These are phyloP conservation scores for Drosophila melanocephala DNA, from an alignment of 2,888 invertebrate species.

Conservation along the genomic window DNA sequence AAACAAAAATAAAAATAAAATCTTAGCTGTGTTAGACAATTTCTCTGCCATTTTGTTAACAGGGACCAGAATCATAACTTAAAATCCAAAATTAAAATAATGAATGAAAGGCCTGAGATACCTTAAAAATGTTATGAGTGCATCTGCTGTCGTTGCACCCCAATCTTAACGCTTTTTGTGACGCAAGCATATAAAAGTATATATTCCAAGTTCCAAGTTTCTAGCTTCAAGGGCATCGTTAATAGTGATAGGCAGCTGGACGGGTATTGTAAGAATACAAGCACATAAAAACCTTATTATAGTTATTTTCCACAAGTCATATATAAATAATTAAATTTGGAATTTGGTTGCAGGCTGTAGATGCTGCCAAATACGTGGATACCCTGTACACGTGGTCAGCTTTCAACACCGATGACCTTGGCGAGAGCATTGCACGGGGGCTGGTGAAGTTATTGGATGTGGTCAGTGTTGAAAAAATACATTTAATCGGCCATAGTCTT, in stretches of 20 bases:
- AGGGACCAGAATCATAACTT: not conserved
- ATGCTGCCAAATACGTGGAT: slow-evolving; percentile 82
- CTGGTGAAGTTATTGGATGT: slow-evolving; percentile 75
- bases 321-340: not conserved
- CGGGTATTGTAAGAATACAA: not conserved
- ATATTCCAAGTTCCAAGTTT: not conserved
- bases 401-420: slow-evolving; percentile 84
- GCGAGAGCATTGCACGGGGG: slow-evolving; percentile 76
- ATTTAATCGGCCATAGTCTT: slow-evolving; percentile 85
- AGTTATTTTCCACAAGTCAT: not conserved
- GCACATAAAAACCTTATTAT: not conserved
- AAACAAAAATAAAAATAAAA: too few relatives aligned
- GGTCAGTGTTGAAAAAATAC: slow-evolving; percentile 79
- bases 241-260: not conserved
- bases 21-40: not conserved
- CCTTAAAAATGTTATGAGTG: not conserved
- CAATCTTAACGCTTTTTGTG: not conserved
- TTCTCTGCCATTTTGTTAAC: not conserved
- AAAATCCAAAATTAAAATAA: not conserved
- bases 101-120: not conserved
- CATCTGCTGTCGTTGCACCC: not conserved
- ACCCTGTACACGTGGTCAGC: slow-evolving; percentile 85
- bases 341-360: slow-evolving; percentile 74
- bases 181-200: not conserved
- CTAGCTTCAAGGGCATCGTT: not conserved